Evolutionary conservation across 2,888 invertebrate species (phyloP).

Genomic region (Hypselothyrea guttata): DNA sequence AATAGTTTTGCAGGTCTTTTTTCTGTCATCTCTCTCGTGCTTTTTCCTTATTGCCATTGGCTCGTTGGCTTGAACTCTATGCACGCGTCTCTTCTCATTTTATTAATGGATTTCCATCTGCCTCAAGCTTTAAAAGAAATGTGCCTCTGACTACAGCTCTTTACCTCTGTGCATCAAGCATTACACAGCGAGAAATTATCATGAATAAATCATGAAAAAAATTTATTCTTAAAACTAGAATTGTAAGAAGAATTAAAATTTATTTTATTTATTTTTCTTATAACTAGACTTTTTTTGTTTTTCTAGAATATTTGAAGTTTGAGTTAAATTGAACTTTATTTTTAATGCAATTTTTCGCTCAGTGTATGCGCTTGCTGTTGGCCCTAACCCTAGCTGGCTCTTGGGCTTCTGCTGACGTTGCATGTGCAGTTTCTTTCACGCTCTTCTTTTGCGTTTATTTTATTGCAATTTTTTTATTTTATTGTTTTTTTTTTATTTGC

Average conservation of each 20-base stretch:
- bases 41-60: constrained; percentile 27
- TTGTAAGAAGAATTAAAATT: no score
- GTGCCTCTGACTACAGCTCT: constrained; percentile 43
- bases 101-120: constrained; percentile 68
- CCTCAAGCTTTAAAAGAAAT: constrained; percentile 43
- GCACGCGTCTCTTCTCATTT: constrained; percentile 59
- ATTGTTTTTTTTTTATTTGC: constrained; percentile 20
- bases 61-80: constrained; percentile 49
- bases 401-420: constrained; percentile 47
- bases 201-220: no score
- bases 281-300: no score
- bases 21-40: neutral
- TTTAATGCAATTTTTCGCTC: no score
- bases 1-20: no score
- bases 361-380: neutral
- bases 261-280: no score
- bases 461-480: constrained; percentile 20
- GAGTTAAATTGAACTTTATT: no score
- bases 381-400: constrained; percentile 28
- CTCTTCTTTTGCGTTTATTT: constrained; percentile 17
- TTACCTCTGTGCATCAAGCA: no score
- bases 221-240: no score
- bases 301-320: no score
- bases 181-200: no score
- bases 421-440: constrained; percentile 51